Evolutionary conservation across 2,797 vertebrate genomes (phyloP).

Genomic region (Carcharodon carcharias): DNA sequence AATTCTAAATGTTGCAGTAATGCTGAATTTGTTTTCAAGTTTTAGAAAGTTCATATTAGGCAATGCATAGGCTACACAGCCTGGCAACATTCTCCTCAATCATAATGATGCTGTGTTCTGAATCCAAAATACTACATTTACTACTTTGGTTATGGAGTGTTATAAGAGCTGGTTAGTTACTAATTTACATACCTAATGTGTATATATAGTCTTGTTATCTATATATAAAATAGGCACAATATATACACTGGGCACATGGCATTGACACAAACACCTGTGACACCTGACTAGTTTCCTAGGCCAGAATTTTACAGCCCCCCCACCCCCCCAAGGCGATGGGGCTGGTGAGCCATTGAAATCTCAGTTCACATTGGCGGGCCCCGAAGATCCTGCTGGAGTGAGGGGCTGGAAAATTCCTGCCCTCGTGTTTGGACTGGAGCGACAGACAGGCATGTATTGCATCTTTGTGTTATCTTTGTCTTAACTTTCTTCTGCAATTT

Average conservation of each 20-base stretch:
- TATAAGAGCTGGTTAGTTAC: neutral
- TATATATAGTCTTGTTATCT: neutral
- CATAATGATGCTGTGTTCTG: neutral
- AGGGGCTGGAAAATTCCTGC: no score
- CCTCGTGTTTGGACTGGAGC: neutral
- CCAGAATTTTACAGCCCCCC: no score
- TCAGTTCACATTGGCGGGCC: no score
- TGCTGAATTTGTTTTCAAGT: neutral
- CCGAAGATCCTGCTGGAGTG: no score
- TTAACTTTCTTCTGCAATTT: neutral
- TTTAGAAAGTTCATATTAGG: neutral
- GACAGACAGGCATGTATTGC: neutral
- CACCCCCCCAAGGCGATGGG: no score
- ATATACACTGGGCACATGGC: neutral
- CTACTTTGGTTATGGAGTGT: neutral
- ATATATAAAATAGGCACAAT: neutral
- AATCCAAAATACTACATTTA: neutral
- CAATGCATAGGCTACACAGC: neutral
- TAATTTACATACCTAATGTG: neutral
- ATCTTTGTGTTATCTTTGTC: neutral
- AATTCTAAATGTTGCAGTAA: neutral
- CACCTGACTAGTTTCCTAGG: neutral
- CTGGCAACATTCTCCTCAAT: neutral
- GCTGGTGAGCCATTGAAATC: no score
- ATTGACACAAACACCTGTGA: neutral